Base-by-base conservation (phyloP, 2,888 invertebrate species). In the Sympetrum striolatum region DNA sequence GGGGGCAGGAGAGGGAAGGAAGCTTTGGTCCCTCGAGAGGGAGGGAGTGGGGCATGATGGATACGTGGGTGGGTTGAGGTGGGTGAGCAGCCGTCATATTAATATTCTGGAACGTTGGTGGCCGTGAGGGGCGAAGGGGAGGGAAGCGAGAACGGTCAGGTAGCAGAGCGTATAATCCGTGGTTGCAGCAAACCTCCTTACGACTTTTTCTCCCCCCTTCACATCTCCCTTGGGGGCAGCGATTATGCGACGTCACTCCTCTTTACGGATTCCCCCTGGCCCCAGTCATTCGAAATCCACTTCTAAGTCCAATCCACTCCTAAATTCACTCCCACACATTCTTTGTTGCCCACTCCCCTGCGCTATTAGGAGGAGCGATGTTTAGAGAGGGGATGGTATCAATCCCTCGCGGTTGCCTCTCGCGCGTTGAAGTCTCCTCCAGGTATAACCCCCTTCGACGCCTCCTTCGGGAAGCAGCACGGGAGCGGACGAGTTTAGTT, bases 91-190 rank as follows among this genome's bases (percentile, higher is more conserved):
- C 86, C 86, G 86, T 86, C 86, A 86, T 86, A 86, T 86, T 86
- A 86, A 86, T 86, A 86, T 86, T 86, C 86, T 86, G 86, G 86
- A 86, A 86, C 86, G 86, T 86, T 86, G 86, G 86, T 86, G 86
- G 86, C 86, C 86, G 86, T 86, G 86, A 86, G 86, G 86, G 86
- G 58, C 31, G 3, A 35, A 15, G n/a, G 58, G 53, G 31, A 31
- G 53, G 58, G 25, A 48, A 31, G 12, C 18, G 48, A 25, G 48
- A 48, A 25, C 10, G 86, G 86, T 86, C 86, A 86, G 86, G 86
- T 86, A 86, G 86, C 86, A 22, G 86, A 86, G 86, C 73, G 73
- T 73, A 73, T 73, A 73, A 73, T 73, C 73, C 73, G 73, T 73
- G 73, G 37, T 37, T 37, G 60, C 60, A 18, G 58, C 25, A 58